A percentile compares a stretch with the other conserved stretches of the same genome.
Evolutionary conservation across 2,797 vertebrate species (phyloP).

Genomic region (Rhodeus uyekii): DNA sequence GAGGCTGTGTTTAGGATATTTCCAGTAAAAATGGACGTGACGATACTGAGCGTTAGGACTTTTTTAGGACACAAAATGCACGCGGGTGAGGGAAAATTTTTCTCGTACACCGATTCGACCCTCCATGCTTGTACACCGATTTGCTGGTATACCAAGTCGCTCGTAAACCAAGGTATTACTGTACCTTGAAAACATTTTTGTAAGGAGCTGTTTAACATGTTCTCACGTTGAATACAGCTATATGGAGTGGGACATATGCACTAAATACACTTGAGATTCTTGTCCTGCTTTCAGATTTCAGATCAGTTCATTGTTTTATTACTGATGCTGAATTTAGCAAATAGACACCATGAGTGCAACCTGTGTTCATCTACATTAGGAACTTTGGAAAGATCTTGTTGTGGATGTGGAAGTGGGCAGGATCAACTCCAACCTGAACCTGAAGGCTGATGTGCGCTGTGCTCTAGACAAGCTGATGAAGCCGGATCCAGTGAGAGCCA

Average conservation of each 20-base stretch:
- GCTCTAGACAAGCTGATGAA: constrained; percentile 71
- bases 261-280: neutral
- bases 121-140: too few species aligned
- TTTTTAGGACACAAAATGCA: too few species aligned
- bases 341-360: neutral
- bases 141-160: too few species aligned
- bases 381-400: constrained; percentile 77
- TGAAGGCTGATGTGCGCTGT: constrained; percentile 68
- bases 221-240: neutral
- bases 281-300: neutral
- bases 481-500: constrained; percentile 76
- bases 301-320: neutral
- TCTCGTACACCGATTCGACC: too few species aligned
- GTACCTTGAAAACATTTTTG: neutral
- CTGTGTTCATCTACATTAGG: constrained; percentile 48
- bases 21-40: too few species aligned
- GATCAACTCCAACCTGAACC: constrained; percentile 69
- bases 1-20: too few species aligned
- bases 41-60: too few species aligned
- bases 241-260: neutral
- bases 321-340: neutral
- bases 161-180: too few species aligned
- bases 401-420: constrained; percentile 78
- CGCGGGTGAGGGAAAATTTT: too few species aligned
- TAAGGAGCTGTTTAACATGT: neutral